phyloP scores from a whole-genome alignment of 2,888 invertebrate genomes.

The Rhimphoctona megacephalus region DNA sequence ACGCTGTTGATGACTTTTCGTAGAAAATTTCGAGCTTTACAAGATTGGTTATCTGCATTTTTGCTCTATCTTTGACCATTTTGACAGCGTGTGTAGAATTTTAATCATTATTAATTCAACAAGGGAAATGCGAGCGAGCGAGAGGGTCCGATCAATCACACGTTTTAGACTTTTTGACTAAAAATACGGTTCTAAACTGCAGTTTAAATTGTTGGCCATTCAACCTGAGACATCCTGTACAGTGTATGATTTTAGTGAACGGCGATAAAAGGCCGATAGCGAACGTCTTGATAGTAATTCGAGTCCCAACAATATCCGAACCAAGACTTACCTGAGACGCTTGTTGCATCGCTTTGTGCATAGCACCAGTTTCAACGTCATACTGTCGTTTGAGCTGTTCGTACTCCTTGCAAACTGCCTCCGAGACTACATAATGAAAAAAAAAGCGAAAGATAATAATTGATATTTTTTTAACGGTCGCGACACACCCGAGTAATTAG shows the following conservation, averaged over 20 bases:
- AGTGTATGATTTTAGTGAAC: not conserved
- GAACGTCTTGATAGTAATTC: conserved; percentile 34
- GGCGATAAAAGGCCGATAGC: conserved; percentile 49
- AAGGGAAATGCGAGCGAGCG: too few species aligned
- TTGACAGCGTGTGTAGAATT: not conserved
- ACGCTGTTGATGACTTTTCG: not conserved
- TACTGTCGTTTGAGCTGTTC: conserved; percentile 91
- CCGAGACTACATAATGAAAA: conserved; percentile 86
- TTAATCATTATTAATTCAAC: too few species aligned
- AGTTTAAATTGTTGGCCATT: not conserved
- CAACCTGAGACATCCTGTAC: not conserved
- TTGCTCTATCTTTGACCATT: not conserved
- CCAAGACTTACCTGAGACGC: conserved; percentile 84
- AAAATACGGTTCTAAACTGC: not conserved
- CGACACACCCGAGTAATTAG: conserved; percentile 50
- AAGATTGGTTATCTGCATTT: not conserved
- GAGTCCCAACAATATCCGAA: conserved; percentile 45
- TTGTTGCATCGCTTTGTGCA: conserved; percentile 91
- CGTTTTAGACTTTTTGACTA: not conserved
- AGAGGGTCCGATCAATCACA: not conserved
- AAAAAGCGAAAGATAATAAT: conserved; percentile 17
- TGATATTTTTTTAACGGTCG: conserved; percentile 10
- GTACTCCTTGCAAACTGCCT: conserved; percentile 90
- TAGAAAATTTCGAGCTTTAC: not conserved
- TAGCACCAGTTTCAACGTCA: conserved; percentile 90